These are phyloP conservation scores for Meta bourneti DNA, from an alignment of 2,888 invertebrate species.

Conservation along the genomic window DNA sequence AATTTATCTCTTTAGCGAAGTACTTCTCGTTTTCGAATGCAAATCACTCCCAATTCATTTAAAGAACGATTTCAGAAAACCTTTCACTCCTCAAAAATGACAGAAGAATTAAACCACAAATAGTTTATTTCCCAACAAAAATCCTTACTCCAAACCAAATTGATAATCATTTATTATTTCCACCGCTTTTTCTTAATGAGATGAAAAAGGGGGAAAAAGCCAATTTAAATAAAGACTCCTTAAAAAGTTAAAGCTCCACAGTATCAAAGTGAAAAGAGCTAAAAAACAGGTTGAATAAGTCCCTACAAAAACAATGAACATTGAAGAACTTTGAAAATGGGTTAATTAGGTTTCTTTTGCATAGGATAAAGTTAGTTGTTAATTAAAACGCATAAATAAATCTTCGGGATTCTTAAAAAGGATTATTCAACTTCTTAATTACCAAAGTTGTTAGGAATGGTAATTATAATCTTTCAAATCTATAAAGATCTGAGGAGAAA, in stretches of 20 bases:
- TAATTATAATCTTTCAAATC: conserved; percentile 45
- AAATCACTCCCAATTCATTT: no score
- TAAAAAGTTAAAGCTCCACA: not conserved
- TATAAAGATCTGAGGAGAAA: not conserved
- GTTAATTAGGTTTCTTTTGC: conserved; percentile 38
- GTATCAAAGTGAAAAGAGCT: not conserved
- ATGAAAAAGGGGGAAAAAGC: not conserved
- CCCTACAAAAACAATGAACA: not conserved
- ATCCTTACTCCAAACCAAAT: not conserved
- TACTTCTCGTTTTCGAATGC: no score
- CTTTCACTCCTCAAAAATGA: no score
- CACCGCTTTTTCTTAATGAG: not conserved
- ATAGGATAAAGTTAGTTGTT: not conserved
- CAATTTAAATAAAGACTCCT: not conserved
- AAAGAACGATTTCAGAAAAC: no score
- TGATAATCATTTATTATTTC: not conserved
- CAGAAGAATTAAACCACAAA: no score
- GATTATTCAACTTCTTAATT: conserved; percentile 31
- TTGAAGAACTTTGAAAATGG: not conserved
- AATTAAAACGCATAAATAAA: conserved; percentile 27
- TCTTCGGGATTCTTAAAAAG: not conserved
- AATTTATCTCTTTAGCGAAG: no score
- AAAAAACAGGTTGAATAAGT: not conserved
- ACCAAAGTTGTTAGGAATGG: conserved; percentile 27
- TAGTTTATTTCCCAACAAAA: not conserved